Base-by-base conservation (phyloP, 2,113 vertebrate genomes). In the Murina feae region DNA sequence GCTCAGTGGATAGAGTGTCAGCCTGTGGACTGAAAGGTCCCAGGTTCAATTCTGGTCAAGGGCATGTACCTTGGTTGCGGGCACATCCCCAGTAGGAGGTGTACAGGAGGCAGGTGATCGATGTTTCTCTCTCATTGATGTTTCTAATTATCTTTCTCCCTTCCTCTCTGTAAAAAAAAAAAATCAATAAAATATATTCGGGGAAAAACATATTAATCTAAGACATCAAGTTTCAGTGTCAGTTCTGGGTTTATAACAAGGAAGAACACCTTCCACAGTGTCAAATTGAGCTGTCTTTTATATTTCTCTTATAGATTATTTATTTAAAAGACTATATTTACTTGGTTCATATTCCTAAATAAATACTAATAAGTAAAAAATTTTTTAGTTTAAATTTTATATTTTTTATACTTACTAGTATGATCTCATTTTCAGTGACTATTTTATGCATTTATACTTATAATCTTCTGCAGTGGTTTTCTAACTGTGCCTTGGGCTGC, bases 291-390 rank as follows among this genome's bases (percentile, higher is more conserved):
- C 39, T 84, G 39, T 37, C 35, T 71, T 95, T 90, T 63, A 55
- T 83, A 65, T 18, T 81, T 84, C 23, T 47, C 25, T 79, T 89
- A 18, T 88, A 94, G 82, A 28, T 80, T 95, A 55, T 85, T 80
- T 89, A 83, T 75, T 86, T 32, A 71, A 86, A 91, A 89, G 6
- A 87, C 16, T 51, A 5, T 89, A 35, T 68, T 51, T 86, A 58
- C 42, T 74, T 89, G 21, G 9, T 90, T 94, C 4, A 5, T 89
- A 30, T 87, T 87, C 25, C 58, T 93, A 32, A 80, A 23, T 83
- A 91, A 55, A 86, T 88, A 93, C 42, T 86, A 93, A 72, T 87
- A 60, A 58, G 6, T 53, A 68, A 79, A 37, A 44, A 35, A 13
- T 60, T 78, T 69, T 71, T 72, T 76, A 37, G 20, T 75, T 63